Percentiles rank a stretch among this genome's conserved stretches.
These are phyloP conservation scores for Limnephilus auricula DNA, from an alignment of 2,888 invertebrate species.

Conservation along the genomic window DNA sequence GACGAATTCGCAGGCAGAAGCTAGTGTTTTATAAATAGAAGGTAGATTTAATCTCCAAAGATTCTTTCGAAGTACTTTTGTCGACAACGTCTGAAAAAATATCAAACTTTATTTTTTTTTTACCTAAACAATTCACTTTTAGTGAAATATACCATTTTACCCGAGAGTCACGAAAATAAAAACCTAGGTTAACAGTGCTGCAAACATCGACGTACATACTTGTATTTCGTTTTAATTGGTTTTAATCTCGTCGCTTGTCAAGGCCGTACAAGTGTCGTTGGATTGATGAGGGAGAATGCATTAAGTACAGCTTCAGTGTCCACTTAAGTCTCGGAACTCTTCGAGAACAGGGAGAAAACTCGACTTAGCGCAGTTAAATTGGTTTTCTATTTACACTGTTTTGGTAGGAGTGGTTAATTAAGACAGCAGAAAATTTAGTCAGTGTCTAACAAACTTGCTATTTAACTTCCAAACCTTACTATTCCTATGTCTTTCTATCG, in stretches of 20 bases:
- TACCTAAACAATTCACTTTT: no score
- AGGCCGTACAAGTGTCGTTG: not conserved
- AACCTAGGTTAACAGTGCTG: not conserved
- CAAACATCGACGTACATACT: not conserved
- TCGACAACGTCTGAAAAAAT: no score
- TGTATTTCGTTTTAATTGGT: not conserved
- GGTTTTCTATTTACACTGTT: not conserved
- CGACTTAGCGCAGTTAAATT: not conserved
- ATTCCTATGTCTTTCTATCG: no score
- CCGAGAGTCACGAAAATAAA: no score
- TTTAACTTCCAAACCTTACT: no score
- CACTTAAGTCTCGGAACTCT: not conserved
- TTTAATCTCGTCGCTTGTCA: not conserved
- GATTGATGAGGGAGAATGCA: not conserved
- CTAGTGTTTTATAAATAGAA: no score
- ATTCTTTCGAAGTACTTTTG: no score
- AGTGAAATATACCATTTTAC: no score
- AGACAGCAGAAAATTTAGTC: not conserved
- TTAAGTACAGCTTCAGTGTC: not conserved
- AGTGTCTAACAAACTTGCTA: not conserved
- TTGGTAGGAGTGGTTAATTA: not conserved
- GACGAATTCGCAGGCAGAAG: no score
- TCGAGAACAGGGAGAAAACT: not conserved
- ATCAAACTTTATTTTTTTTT: no score
- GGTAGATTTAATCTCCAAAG: no score